Percentiles rank a stretch among this genome's conserved stretches.
Conservation (phyloP, 2,797 vertebrate species). For the Notolepis coatsorum region DNA sequence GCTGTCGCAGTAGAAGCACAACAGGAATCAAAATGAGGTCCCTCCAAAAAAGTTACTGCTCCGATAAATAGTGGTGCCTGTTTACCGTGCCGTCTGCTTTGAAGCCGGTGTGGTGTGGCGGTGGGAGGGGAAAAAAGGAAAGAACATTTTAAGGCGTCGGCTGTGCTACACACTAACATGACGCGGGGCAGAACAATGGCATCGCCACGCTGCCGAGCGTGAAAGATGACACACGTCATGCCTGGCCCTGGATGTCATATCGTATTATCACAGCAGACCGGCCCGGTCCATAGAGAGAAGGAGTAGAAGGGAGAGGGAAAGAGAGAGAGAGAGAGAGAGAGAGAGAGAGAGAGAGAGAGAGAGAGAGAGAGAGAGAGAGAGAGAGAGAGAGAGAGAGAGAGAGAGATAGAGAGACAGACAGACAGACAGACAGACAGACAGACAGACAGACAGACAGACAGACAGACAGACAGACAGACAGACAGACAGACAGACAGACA, state of each 20-base stretch:
- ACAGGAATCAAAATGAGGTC: slow-evolving; percentile 23
- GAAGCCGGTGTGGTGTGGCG: neutral
- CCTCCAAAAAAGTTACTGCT: slow-evolving; percentile 27
- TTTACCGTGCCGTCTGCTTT: slow-evolving; percentile 1
- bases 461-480: neutral
- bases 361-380: neutral
- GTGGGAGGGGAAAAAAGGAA: neutral
- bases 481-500: neutral
- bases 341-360: neutral
- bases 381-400: neutral
- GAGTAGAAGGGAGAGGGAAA: neutral
- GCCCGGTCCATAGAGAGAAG: neutral
- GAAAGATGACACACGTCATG: slow-evolving; percentile 72
- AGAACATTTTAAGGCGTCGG: slow-evolving; percentile 33
- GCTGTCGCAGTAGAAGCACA: neutral
- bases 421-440: too few species aligned
- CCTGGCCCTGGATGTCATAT: slow-evolving; percentile 65
- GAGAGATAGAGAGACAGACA: too few species aligned
- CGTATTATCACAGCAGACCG: slow-evolving; percentile 65
- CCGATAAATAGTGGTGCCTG: slow-evolving; percentile 1
- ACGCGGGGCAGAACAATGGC: slow-evolving; percentile 59
- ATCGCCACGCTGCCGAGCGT: slow-evolving; percentile 52
- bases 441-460: neutral
- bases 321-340: neutral
- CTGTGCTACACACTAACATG: slow-evolving; percentile 38